Evolutionary conservation across 2,888 invertebrate species (phyloP).

Genomic region (Thyatira batis): DNA sequence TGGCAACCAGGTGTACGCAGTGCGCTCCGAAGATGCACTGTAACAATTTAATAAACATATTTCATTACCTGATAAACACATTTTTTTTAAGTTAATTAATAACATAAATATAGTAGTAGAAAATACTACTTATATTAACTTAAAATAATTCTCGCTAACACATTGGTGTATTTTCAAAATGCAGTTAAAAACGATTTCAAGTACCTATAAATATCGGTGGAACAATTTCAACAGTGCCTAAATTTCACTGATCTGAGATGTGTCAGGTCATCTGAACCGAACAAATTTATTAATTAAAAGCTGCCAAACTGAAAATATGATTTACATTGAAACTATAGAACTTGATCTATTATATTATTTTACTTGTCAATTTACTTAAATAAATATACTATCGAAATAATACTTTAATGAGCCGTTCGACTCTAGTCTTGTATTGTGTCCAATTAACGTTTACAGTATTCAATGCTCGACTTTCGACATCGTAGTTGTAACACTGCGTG

Average conservation of each 20-base stretch:
- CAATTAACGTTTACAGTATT: slow-evolving; percentile 59
- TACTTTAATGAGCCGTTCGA: slow-evolving; percentile 43
- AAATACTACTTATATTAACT: too few species aligned
- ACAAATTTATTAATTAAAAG: background rate
- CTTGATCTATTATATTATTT: background rate
- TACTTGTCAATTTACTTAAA: slow-evolving; percentile 20
- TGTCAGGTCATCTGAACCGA: background rate
- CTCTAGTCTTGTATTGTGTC: slow-evolving; percentile 46
- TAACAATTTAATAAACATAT: slow-evolving; percentile 40
- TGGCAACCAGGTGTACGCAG: slow-evolving; percentile 81
- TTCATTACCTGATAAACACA: slow-evolving; percentile 5
- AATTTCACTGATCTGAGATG: background rate
- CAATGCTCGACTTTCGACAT: slow-evolving; percentile 54
- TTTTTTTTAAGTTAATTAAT: background rate
- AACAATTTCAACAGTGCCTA: background rate
- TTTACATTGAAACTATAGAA: background rate
- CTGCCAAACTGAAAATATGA: background rate
- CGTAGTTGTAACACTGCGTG: slow-evolving; percentile 32
- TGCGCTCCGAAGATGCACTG: slow-evolving; percentile 79
- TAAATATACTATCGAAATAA: slow-evolving; percentile 35
- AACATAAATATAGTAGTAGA: too few species aligned
- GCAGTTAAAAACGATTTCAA: background rate
- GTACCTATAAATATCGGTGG: background rate
- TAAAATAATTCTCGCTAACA: too few species aligned
- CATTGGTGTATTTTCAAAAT: background rate